Percentiles rank a stretch among this genome's conserved stretches.
phyloP scores from a whole-genome alignment of 2,797 vertebrate species.

The Leucoraja ocellata region DNA sequence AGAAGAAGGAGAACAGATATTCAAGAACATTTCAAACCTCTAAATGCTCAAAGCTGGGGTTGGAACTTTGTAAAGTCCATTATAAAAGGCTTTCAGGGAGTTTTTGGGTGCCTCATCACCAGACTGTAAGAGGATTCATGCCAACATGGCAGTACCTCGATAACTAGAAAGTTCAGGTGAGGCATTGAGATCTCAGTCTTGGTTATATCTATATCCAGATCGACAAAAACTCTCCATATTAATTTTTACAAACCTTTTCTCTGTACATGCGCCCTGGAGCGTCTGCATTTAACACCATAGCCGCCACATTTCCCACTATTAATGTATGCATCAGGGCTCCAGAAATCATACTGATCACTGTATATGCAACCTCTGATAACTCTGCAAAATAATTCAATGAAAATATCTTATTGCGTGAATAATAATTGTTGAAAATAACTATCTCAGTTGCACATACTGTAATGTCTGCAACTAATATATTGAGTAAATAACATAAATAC shows the following conservation, averaged over 20 bases:
- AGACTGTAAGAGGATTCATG: no score
- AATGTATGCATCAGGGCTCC: constrained; percentile 68
- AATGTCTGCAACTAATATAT: background rate
- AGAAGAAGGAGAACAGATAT: no score
- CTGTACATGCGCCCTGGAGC: constrained; percentile 64
- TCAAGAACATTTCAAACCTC: no score
- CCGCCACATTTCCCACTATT: constrained; percentile 64
- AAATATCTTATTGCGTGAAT: background rate
- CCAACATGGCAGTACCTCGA: no score
- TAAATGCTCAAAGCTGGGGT: no score
- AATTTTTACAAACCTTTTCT: constrained; percentile 55
- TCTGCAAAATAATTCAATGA: constrained; percentile 47
- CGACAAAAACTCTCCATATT: background rate
- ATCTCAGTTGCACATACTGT: background rate
- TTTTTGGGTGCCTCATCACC: no score
- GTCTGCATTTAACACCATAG: constrained; percentile 62
- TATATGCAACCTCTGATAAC: constrained; percentile 67
- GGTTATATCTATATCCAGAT: background rate
- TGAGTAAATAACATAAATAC: background rate
- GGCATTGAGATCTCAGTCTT: background rate
- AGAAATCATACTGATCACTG: constrained; percentile 69
- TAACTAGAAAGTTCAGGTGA: no score
- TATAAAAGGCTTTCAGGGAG: no score
- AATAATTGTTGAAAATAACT: background rate
- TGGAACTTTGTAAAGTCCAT: no score